Conservation (phyloP, 2,113 vertebrate species). For the Elgaria multicarinata region DNA sequence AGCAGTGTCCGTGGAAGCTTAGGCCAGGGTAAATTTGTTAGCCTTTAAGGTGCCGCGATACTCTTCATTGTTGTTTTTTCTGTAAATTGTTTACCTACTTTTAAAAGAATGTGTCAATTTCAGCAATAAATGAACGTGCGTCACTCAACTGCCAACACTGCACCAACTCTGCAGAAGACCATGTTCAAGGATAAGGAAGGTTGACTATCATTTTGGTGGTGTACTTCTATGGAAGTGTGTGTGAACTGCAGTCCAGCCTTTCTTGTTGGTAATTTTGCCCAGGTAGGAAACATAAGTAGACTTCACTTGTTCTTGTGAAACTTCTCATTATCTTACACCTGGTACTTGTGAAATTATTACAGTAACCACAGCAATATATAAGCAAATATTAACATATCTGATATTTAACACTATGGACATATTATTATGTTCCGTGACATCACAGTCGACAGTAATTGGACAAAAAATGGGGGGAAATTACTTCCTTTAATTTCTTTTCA, state of each 20-base stretch:
- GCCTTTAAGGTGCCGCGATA: no score
- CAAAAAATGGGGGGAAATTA: conserved; percentile 28
- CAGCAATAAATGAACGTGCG: neutral
- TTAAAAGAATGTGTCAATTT: neutral
- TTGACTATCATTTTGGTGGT: neutral
- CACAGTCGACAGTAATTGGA: conserved; percentile 26
- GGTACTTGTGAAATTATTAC: neutral
- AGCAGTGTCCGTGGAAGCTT: no score
- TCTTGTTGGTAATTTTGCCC: neutral
- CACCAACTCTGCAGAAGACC: neutral
- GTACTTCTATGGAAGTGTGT: neutral
- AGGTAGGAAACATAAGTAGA: neutral
- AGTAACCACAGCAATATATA: neutral
- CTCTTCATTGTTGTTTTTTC: neutral
- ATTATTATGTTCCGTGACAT: neutral
- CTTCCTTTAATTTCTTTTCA: conserved; percentile 32
- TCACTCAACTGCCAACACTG: neutral
- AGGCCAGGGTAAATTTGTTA: no score
- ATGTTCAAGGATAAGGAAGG: neutral
- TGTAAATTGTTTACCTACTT: neutral
- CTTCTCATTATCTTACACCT: neutral
- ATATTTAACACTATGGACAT: neutral
- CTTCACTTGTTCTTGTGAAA: neutral
- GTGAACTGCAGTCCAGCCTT: neutral
- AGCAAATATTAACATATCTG: neutral